These are phyloP conservation scores for Poecilobothrus nobilitatus DNA, from an alignment of 2,888 invertebrate species.

Conservation along the genomic window DNA sequence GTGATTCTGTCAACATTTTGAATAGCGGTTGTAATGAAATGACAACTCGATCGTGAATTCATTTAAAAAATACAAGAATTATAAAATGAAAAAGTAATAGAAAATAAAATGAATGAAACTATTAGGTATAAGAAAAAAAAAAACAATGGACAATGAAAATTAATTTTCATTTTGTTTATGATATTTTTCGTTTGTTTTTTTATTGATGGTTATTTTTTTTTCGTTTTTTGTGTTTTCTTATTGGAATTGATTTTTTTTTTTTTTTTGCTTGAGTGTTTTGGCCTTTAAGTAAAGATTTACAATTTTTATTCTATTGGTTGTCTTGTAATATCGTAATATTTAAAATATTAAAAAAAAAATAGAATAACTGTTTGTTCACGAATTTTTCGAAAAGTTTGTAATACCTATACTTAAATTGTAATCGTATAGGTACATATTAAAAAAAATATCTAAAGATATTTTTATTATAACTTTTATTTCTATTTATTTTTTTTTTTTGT, in stretches of 20 bases:
- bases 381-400: background rate
- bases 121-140: background rate
- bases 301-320: no score
- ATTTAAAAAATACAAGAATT: background rate
- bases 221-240: no score
- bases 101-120: background rate
- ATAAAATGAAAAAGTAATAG: no score
- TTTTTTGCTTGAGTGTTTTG: background rate
- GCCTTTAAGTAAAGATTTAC: background rate
- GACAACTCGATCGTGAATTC: slow-evolving; percentile 4
- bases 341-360: background rate
- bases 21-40: background rate
- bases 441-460: no score
- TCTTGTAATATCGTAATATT: background rate
- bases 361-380: background rate
- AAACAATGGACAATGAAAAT: slow-evolving; percentile 6
- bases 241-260: background rate
- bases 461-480: no score
- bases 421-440: no score
- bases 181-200: background rate
- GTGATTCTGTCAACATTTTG: slow-evolving; percentile 6
- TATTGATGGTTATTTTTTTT: no score
- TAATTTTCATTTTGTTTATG: background rate
- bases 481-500: background rate
- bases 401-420: no score